Evolutionary conservation across 2,888 invertebrate genomes (phyloP), one percentile per base, ranked within the genome.

Genomic region (Muschampia plurimacula): DNA sequence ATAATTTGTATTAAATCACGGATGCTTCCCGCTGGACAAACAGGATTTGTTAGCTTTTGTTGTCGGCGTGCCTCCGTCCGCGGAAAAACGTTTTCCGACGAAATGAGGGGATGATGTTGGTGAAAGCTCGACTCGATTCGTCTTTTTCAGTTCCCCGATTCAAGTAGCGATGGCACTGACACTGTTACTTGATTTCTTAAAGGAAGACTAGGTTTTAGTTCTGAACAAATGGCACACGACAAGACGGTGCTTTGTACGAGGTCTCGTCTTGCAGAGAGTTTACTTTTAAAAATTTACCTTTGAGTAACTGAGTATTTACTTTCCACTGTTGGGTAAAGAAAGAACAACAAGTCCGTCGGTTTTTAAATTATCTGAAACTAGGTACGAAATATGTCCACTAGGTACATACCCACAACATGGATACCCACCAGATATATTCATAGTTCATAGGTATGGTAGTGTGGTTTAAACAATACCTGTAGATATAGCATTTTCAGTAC

Each of bases 1-100:
- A 94, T 94, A 93, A 94, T 94, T 94, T 94, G 94, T 94, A 94
- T 93, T 94, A 93, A 94, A 94, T 94, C 94, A 92, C 92, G 87
- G 83, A 83, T 86, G 89, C 88, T 89, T 87, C 89, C 89, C 88
- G 85, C 88, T 84, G 90, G 90, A 91, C 91, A 91, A 91, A 90
- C 90, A 87, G 93, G 91, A 92, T 93, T 92, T 92, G 92, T 89
- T 88, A 86, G 89, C 93, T 91, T 91, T 94, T 92, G 93, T 93
- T 92, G 91, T 89, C 86, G 82, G 81, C 68, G 65, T 59, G 71
- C 60, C 64, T 57, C 44, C 49, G 65, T 59, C 64, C 41, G 28
- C 63, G 44, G 22, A 63, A 49, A 70, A 71, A 71, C 46, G 59
- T 71, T 66, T 52, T 65, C 49, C 63, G 15, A 57, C 44, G 49